Conservation (phyloP, 2,888 invertebrate genomes). For the Cephus pygmeus region DNA sequence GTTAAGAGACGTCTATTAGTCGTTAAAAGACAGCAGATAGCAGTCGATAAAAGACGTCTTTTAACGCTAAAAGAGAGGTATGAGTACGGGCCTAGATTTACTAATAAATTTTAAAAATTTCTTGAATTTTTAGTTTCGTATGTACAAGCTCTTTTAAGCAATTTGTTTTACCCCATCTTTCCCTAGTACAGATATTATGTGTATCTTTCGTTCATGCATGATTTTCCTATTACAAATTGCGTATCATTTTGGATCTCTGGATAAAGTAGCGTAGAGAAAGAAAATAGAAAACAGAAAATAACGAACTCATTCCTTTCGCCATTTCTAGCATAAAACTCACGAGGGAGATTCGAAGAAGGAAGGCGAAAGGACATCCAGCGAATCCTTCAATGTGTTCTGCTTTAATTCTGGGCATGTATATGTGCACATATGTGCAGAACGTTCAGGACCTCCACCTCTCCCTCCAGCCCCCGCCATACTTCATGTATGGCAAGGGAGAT, state of each 20-base stretch:
- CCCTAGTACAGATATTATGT: too few relatives aligned
- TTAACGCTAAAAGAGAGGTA: too few relatives aligned
- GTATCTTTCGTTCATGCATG: background rate
- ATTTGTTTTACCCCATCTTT: too few relatives aligned
- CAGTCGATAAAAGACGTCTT: too few relatives aligned
- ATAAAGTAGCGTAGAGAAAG: background rate
- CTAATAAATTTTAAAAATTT: too few relatives aligned
- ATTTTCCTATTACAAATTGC: background rate
- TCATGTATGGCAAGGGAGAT: slow-evolving; percentile 24
- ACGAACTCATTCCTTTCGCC: background rate
- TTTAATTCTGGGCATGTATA: slow-evolving; percentile 27
- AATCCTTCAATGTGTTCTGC: slow-evolving; percentile 32
- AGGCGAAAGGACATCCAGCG: background rate
- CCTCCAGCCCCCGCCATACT: background rate
- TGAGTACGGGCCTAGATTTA: too few relatives aligned
- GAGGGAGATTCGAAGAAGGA: background rate
- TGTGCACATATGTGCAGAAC: slow-evolving; percentile 26
- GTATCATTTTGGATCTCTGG: background rate
- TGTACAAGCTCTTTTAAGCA: too few relatives aligned
- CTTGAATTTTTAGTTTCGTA: too few relatives aligned
- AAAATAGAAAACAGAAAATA: too few relatives aligned
- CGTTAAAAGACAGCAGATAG: too few relatives aligned
- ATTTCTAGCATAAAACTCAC: background rate
- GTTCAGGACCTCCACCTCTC: slow-evolving; percentile 11
- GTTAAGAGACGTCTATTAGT: too few relatives aligned